Conservation (phyloP, 2,888 invertebrate genomes). For the Spilosoma lubricipeda region DNA sequence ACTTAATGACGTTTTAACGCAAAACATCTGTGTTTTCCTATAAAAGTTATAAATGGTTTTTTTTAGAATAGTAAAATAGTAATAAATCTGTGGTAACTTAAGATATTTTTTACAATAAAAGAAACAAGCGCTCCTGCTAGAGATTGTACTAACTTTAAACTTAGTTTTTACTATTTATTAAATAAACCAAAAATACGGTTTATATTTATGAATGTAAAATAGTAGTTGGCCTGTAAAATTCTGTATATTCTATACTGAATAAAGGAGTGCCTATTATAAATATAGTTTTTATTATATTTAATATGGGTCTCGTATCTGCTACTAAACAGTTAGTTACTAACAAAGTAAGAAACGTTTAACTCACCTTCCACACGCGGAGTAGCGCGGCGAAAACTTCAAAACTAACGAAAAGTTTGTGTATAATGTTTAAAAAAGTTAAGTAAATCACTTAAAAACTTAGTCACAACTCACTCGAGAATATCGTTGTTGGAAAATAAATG, state of each 20-base stretch:
- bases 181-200: not conserved
- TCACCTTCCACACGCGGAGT: slow-evolving; percentile 50
- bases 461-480: slow-evolving; percentile 63
- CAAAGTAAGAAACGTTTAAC: slow-evolving; percentile 32
- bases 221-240: not conserved
- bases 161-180: not conserved
- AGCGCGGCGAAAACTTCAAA: slow-evolving; percentile 68
- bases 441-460: slow-evolving; percentile 63
- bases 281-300: not conserved
- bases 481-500: slow-evolving; percentile 51
- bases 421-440: slow-evolving; percentile 50
- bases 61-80: not conserved
- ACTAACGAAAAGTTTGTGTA: slow-evolving; percentile 65
- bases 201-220: not conserved
- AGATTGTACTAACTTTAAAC: not conserved
- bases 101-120: not conserved
- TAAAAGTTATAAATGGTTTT: not conserved
- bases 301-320: not conserved
- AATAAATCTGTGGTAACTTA: not conserved
- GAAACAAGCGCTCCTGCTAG: not conserved
- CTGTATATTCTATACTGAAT: not conserved
- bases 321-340: slow-evolving; percentile 26
- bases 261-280: not conserved
- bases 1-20: not conserved
- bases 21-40: not conserved